Conservation (phyloP, 2,888 invertebrate species). For the Ornithoptera priamus region DNA sequence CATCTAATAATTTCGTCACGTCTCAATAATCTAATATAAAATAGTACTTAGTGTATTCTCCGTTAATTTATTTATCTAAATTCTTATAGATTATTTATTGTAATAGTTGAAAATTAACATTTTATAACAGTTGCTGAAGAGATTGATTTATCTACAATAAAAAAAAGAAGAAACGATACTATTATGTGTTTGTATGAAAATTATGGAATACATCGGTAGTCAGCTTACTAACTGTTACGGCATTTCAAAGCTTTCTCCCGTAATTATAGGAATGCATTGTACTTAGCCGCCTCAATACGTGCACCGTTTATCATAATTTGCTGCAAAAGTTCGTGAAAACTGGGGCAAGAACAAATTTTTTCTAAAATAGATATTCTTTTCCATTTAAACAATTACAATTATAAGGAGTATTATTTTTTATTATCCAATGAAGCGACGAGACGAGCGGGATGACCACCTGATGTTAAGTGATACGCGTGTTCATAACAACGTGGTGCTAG, state of each 20-base stretch:
- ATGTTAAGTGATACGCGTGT: no score
- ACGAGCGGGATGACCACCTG: no score
- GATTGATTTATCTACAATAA: not conserved
- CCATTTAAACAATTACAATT: not conserved
- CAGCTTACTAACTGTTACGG: slow-evolving; percentile 12
- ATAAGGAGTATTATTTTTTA: not conserved
- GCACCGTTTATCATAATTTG: slow-evolving; percentile 61
- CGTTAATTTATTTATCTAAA: not conserved
- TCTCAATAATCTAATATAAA: no score
- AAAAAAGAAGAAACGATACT: not conserved
- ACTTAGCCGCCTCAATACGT: slow-evolving; percentile 54
- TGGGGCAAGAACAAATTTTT: slow-evolving; percentile 48
- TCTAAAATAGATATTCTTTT: not conserved
- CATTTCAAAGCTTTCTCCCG: slow-evolving; percentile 49
- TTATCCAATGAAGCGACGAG: no score
- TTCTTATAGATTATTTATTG: not conserved
- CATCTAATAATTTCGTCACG: not conserved
- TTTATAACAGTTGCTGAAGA: not conserved
- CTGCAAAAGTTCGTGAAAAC: slow-evolving; percentile 51
- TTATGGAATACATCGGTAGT: slow-evolving; percentile 30
- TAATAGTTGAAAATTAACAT: not conserved
- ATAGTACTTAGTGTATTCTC: no score
- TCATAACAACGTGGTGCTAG: no score
- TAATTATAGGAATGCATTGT: slow-evolving; percentile 75
- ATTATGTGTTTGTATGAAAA: slow-evolving; percentile 1